Base-by-base conservation (phyloP, 1,140 invertebrate genomes). In the Drosophila kepulauana region DNA sequence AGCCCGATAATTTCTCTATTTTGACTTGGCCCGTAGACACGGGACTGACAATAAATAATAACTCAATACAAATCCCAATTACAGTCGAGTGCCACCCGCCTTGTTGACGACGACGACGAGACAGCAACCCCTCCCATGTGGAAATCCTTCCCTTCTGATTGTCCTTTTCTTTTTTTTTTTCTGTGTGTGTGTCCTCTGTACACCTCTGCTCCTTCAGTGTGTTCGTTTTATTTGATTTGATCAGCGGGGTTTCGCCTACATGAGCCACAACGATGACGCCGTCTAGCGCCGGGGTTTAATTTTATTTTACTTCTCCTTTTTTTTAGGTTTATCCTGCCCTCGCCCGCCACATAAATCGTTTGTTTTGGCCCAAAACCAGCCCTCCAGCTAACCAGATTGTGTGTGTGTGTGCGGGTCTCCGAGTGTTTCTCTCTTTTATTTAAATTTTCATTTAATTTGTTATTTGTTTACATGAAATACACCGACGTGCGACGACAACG, bases 361-460 rank as follows among this genome's bases (percentile, higher is more conserved):
- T 74, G 68, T 70, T 78, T 76, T 58, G 68, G 68, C 74, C 74
- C 51, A 49, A 35, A 52, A 25, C 3, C 72, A 57, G 72, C 51
- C 57, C 72, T 52, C 30, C 45, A 52, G 52, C 51, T 41, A 52
- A 13, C 15, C 57, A 49, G 38, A 35, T 52, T 52, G 58, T 57
- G 25, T 43, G 7, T 64, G 51, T 46, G 61, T 69, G 66, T 79
- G 62, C 48, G 71, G 54, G 71, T 69, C 49, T 57, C 30, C 51
- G 43, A 33, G 45, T 64, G 71, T 63, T 49, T 73, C 7, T 78
- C 70, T 80, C 70, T 69, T 84, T 80, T 78, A 91, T 87, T 87
- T 91, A 91, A 91, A 84, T 88, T 91, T 91, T 87, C 81, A 91
- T 89, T 89, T 91, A 91, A 91, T 91, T 91, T 91, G 88, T 91